Evolutionary conservation across 1,140 invertebrate genomes (phyloP), one percentile per base, ranked within the genome.

Genomic region (Physella acuta): DNA sequence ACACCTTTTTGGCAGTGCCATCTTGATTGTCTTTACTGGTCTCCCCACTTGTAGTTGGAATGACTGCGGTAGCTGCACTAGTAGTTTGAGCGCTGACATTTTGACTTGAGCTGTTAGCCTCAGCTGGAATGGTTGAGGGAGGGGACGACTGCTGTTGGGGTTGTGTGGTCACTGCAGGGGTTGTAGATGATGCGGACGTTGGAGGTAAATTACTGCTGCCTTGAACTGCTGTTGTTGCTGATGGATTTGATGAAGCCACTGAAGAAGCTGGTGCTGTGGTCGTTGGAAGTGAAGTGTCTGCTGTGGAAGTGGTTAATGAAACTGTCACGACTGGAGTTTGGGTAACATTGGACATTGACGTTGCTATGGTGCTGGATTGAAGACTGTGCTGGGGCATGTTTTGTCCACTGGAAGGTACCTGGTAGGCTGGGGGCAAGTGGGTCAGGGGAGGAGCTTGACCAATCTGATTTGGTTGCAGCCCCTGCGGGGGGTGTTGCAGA

Each of bases 11-110:
- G 24, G 11, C 28, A n/a, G 31, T 36, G n/a, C 37, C 58, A 59
- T 36, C 51, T 62, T 74, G 68, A 70, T 71, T 67, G 37, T 74
- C 73, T 49, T 66, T 72, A 3, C 67, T 68, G 66, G 64, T 34
- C 37, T 31, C 52, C 16, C 3, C 20, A 58, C 1, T 4, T 61
- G 39, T 17, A 49, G 4, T 28, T 1, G 11, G 24, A 17, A 3
- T 1, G 3, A 44, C 17, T 31, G 49, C 17, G 31, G 28, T 33
- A 52, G 62, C 49, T 64, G 62, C 49, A 17, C 17, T 20, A 34
- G 49, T 37, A 24, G 24, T 34, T 31, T 59, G 66, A 59, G 66
- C 55, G 44, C 28, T 33, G 26, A 55, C 5, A 4, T 5, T 33
- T 24, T 44, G 55, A 33, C 30, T 49, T 44, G 36, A 55, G 36